Evolutionary conservation across 2,113 vertebrate species (phyloP).

Genomic region (Cochlearius cochlearius): DNA sequence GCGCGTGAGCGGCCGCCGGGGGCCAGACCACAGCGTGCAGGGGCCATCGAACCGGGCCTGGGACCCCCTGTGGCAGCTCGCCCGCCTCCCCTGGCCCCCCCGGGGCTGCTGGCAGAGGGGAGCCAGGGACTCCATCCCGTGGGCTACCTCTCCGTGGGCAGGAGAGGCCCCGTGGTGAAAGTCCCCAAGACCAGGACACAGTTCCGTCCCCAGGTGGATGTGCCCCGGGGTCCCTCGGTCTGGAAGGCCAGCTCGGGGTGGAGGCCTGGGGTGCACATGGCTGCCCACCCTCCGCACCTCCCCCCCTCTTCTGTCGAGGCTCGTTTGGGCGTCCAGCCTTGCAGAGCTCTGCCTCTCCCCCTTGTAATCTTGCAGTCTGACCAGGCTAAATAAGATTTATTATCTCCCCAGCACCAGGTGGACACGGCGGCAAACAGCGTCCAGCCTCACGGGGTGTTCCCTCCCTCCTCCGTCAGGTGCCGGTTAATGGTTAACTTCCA

Average conservation of each 20-base stretch:
- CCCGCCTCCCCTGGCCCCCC: neutral
- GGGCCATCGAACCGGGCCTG: no score
- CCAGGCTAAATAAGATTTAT: neutral
- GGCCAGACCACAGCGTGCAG: neutral
- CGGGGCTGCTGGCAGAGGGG: neutral
- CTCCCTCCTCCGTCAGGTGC: neutral
- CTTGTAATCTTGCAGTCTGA: neutral
- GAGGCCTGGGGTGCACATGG: neutral
- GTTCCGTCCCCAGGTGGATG: neutral
- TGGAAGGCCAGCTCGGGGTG: neutral
- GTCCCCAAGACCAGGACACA: neutral
- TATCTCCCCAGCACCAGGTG: neutral
- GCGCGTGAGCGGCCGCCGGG: neutral
- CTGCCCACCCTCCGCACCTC: neutral
- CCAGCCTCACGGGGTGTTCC: neutral
- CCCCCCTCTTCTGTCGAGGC: neutral
- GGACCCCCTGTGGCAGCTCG: no score
- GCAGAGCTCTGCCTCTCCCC: neutral
- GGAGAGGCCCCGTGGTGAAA: neutral
- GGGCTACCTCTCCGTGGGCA: neutral
- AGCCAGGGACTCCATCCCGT: neutral
- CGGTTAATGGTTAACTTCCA: conserved; percentile 31
- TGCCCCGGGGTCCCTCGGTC: neutral
- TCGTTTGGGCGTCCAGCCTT: neutral
- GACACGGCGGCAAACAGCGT: neutral